Evolutionary conservation across 2,888 invertebrate genomes (phyloP), one percentile per base, ranked within the genome.

Genomic region (Apodemia hepburni): DNA sequence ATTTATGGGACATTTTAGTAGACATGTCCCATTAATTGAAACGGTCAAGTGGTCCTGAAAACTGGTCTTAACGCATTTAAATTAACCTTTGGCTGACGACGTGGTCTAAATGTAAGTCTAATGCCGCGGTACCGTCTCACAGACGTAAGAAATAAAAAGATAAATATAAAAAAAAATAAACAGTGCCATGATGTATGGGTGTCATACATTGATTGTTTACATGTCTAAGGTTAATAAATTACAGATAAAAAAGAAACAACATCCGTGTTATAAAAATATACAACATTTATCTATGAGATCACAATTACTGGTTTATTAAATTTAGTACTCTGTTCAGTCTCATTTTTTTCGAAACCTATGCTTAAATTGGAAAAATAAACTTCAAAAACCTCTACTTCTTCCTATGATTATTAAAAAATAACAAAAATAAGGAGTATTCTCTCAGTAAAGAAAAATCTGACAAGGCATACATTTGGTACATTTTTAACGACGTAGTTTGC

Each of bases 91-190:
- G 54, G 18, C 17, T 61, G n/a, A 61, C 57, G 51, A 54, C 12
- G 54, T 47, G 61, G 59, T 59, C 59, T 38, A 42, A 59, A 59
- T 59, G 51, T 49, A 60, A 29, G 5, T 60, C 33, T 51, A 61
- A 61, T 33, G 51, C 47, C 61, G 47, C 33, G 29, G 47, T 61
- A 49, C 33, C 18, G 51, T 51, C 33, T 49, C 51, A 51, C 47
- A 51, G 51, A 51, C 35, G 51, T 35, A 61, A 17, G 22, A 33
- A 61, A 35, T 61, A 54, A 61, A 35, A 61, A 49, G 54, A 60
- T 27, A 3, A 51, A 38, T 61, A 54, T 54, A 51, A 61, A 35
- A 61, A 51, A n/a, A n/a, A n/a, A 27, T 51, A 11, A 51, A 29
- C 35, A 51, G 38, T 61, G 61, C 18, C 12, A 51, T 33, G 49